These are phyloP conservation scores for Pangasianodon hypophthalmus DNA, from an alignment of 2,113 vertebrate species.

Conservation along the genomic window DNA sequence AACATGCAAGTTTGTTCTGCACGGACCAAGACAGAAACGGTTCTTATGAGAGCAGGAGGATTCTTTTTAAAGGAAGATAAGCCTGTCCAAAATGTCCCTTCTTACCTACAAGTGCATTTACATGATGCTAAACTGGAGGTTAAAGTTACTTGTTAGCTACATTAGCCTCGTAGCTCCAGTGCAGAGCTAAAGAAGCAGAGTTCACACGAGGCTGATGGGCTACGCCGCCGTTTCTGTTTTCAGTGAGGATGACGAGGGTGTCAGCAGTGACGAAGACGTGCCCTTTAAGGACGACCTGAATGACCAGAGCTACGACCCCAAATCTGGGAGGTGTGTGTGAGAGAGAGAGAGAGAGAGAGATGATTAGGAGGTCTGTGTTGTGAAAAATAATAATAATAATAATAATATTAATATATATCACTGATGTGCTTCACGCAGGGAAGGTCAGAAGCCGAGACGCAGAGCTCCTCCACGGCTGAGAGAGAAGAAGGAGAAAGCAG, in stretches of 20 bases:
- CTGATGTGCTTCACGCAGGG: constrained; percentile 66
- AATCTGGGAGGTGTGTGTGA: constrained; percentile 80
- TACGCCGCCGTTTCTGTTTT: constrained; percentile 3
- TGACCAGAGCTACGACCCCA: constrained; percentile 93
- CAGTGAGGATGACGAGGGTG: constrained; percentile 77
- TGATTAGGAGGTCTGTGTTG: neutral
- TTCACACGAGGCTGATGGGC: neutral
- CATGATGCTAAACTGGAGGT: neutral
- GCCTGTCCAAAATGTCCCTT: no score
- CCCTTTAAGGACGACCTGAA: constrained; percentile 93
- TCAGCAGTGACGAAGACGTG: constrained; percentile 89
- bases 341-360: constrained; percentile 10
- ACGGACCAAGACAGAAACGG: no score
- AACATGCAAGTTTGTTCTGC: neutral
- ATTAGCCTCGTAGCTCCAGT: neutral
- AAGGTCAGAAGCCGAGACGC: constrained; percentile 83
- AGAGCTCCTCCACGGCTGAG: constrained; percentile 79
- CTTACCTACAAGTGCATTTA: neutral
- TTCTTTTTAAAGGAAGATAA: no score
- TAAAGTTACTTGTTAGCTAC: neutral
- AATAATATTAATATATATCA: neutral
- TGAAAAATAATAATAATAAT: neutral
- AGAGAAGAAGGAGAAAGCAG: constrained; percentile 77
- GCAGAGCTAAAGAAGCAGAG: neutral
- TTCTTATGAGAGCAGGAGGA: no score